phyloP scores from a whole-genome alignment of 1,140 invertebrate species.

The Nixonia krombeini region DNA sequence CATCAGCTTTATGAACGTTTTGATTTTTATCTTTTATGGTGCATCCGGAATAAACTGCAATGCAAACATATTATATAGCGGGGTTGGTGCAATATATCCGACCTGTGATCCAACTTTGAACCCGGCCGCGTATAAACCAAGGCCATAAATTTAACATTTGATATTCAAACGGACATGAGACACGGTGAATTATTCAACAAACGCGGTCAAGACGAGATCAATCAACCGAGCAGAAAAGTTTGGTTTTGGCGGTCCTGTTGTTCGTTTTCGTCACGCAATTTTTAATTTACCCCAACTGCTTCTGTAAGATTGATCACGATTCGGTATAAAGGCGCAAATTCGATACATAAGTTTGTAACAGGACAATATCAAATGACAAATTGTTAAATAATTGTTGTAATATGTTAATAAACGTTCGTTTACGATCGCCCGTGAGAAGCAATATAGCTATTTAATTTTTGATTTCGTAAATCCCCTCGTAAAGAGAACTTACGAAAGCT shows the following conservation, averaged over 20 bases:
- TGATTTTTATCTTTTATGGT: conserved; percentile 1
- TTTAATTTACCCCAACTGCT: no score
- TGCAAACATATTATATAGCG: not conserved
- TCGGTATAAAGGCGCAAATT: no score
- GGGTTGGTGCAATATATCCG: conserved; percentile 11
- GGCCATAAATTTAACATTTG: conserved; percentile 43
- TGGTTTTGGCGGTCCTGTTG: no score
- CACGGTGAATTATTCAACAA: conserved; percentile 43
- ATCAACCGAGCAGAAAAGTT: not conserved
- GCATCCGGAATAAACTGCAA: not conserved
- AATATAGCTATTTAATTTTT: no score
- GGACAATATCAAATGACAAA: no score
- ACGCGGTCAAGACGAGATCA: conserved; percentile 35
- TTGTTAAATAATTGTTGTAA: no score
- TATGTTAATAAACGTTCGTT: no score
- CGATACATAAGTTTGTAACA: no score
- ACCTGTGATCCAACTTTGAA: conserved; percentile 21
- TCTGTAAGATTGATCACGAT: no score
- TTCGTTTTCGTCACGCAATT: conserved; percentile 9
- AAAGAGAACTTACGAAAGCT: no score
- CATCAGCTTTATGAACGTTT: not conserved
- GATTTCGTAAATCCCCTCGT: no score
- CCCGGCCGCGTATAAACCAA: conserved; percentile 29
- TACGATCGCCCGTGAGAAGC: no score
- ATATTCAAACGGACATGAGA: conserved; percentile 42